Percentiles rank a stretch among this genome's conserved stretches.
Evolutionary conservation across 2,888 invertebrate genomes (phyloP).

Genomic region (Cantharis flavilabris): DNA sequence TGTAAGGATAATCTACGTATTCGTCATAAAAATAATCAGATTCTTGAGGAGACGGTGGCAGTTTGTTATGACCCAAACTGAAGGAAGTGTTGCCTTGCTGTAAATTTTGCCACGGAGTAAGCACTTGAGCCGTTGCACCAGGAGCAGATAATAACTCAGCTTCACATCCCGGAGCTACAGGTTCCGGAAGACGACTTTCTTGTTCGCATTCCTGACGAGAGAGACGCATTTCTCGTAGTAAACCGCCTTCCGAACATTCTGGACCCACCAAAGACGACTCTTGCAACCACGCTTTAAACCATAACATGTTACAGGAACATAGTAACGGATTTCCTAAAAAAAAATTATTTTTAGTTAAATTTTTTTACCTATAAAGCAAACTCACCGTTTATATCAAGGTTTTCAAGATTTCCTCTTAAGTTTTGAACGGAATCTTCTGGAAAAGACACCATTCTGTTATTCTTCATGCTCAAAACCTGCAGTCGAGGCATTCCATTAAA

Average conservation of each 20-base stretch:
- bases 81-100: constrained; percentile 58
- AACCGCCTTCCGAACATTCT: constrained; percentile 76
- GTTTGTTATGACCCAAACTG: constrained; percentile 56
- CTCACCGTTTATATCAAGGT: constrained; percentile 83
- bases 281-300: constrained; percentile 82
- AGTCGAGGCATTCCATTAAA: constrained; percentile 84
- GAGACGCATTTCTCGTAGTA: constrained; percentile 74
- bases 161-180: constrained; percentile 71
- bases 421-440: constrained; percentile 76
- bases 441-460: constrained; percentile 76
- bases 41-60: constrained; percentile 72
- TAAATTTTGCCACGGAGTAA: constrained; percentile 61
- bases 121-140: constrained; percentile 62
- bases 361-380: not conserved
- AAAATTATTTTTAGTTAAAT: not conserved
- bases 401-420: constrained; percentile 78
- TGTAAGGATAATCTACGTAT: constrained; percentile 77
- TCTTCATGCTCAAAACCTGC: constrained; percentile 76
- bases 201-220: constrained; percentile 69
- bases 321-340: constrained; percentile 77
- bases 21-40: constrained; percentile 85
- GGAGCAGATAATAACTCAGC: constrained; percentile 61
- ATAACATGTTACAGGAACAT: constrained; percentile 81
- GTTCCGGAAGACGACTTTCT: constrained; percentile 57
- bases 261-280: constrained; percentile 77